These are phyloP conservation scores for Aramus guarauna DNA, from an alignment of 2,113 vertebrate species.

Conservation along the genomic window DNA sequence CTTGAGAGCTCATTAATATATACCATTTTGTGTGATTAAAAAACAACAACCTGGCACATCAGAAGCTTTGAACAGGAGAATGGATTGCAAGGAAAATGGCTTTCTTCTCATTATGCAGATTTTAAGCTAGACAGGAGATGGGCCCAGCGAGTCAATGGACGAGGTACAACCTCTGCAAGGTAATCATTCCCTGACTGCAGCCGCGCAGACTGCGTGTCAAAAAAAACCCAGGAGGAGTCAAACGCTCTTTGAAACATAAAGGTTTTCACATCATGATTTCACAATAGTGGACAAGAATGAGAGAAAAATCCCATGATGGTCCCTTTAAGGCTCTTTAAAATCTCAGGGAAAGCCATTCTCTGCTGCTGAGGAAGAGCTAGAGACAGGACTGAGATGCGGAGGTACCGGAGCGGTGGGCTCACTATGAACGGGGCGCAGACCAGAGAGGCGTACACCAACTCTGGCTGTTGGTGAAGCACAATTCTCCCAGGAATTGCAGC, in stretches of 20 bases:
- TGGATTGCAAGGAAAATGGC: background rate
- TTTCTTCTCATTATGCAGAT: conserved; percentile 34
- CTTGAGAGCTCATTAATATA: conserved; percentile 64
- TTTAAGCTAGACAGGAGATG: background rate
- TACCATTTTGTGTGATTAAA: conserved; percentile 56
- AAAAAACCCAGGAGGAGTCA: background rate
- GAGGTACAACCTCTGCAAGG: background rate
- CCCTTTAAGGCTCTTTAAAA: background rate
- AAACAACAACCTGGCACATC: conserved; percentile 25
- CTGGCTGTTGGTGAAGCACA: background rate
- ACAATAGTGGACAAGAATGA: background rate
- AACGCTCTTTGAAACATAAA: background rate
- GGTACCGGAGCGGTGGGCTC: background rate
- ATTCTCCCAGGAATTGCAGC: background rate
- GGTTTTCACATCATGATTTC: background rate
- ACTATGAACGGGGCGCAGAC: background rate
- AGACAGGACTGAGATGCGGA: background rate
- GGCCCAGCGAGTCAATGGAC: background rate
- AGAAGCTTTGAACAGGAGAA: conserved; percentile 38
- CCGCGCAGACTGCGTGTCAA: background rate
- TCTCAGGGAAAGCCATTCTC: background rate
- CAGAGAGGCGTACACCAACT: background rate
- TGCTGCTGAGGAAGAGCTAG: background rate
- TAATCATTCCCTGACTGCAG: background rate
- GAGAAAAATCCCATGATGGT: background rate